Conservation (phyloP, 2,888 invertebrate species). For the Athalia cordata region DNA sequence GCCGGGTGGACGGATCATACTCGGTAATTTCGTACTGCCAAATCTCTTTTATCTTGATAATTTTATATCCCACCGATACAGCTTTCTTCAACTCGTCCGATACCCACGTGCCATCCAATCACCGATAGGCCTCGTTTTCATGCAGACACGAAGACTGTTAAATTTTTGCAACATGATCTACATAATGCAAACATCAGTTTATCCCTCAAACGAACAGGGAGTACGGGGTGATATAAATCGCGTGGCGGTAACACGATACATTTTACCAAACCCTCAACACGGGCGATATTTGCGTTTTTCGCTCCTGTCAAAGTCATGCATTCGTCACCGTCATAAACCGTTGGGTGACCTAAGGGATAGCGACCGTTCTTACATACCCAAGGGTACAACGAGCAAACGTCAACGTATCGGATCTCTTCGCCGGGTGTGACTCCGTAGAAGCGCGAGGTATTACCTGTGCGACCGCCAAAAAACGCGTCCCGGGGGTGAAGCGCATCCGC, state of each 20-base stretch:
- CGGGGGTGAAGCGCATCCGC: not conserved
- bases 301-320: not conserved
- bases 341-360: constrained; percentile 22
- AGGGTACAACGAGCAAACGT: constrained; percentile 16
- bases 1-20: constrained; percentile 51
- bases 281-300: not conserved
- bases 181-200: constrained; percentile 67
- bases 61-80: constrained; percentile 60
- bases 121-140: constrained; percentile 53
- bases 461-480: not conserved
- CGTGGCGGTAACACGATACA: too few relatives aligned
- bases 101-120: constrained; percentile 65
- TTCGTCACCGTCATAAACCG: constrained; percentile 36
- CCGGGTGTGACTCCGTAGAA: not conserved
- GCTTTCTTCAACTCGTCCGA: constrained; percentile 65
- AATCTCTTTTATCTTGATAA: constrained; percentile 63
- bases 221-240: too few relatives aligned
- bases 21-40: constrained; percentile 62
- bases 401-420: not conserved
- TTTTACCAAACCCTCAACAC: constrained; percentile 25
- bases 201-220: constrained; percentile 58
- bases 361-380: not conserved
- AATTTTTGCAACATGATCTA: constrained; percentile 59
- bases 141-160: constrained; percentile 61
- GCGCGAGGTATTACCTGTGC: not conserved